phyloP scores from a whole-genome alignment of 2,797 vertebrate genomes.

The Tolypeutes matacus region DNA sequence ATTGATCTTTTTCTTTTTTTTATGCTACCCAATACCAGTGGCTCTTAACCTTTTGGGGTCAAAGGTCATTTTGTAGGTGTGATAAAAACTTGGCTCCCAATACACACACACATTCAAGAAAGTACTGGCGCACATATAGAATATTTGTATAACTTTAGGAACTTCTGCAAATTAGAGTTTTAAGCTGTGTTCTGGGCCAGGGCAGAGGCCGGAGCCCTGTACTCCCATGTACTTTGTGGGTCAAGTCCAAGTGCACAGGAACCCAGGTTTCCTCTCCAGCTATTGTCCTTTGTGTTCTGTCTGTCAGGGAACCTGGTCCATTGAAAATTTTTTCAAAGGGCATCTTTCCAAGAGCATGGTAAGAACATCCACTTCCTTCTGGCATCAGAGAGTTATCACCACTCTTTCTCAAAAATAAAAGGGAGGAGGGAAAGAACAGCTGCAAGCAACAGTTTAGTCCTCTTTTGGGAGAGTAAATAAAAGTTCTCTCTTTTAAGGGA shows the following conservation, averaged over 20 bases:
- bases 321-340: conserved; percentile 48
- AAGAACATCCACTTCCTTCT: conserved; percentile 42
- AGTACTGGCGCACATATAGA: background rate
- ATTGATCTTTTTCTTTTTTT: conserved; percentile 41
- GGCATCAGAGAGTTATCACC: conserved; percentile 28
- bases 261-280: background rate
- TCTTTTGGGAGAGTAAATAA: conserved; percentile 10
- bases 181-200: background rate
- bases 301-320: background rate
- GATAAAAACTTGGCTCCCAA: background rate
- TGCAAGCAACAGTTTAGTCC: background rate
- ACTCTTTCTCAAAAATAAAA: conserved; percentile 55
- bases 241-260: background rate
- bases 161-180: background rate
- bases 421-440: conserved; percentile 57
- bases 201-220: background rate
- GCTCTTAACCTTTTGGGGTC: background rate
- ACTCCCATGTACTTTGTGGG: background rate
- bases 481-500: conserved; percentile 62
- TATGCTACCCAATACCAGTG: background rate
- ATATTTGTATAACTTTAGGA: background rate
- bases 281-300: background rate
- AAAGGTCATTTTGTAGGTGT: background rate
- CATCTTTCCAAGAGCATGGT: conserved; percentile 11
- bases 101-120: background rate